A percentile compares a stretch with the other conserved stretches of the same genome.
Evolutionary conservation across 2,113 vertebrate species (phyloP).

Genomic region (Dicaeum eximium): DNA sequence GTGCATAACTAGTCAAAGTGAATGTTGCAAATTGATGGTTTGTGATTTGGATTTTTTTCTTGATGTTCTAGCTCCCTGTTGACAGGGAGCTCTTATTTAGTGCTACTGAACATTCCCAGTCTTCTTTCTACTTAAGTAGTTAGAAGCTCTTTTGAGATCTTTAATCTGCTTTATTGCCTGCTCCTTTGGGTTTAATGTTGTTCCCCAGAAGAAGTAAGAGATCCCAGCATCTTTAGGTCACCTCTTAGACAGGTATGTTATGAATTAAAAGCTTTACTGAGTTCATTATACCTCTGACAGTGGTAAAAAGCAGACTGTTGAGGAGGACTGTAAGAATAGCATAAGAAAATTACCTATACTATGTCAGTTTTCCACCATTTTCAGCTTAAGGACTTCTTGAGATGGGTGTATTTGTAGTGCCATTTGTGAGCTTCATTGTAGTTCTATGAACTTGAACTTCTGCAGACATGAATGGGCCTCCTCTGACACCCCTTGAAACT

Average conservation of each 20-base stretch:
- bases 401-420: neutral
- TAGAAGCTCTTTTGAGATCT: neutral
- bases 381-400: neutral
- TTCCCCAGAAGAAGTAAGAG: neutral
- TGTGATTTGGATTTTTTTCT: neutral
- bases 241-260: neutral
- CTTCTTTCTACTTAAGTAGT: neutral
- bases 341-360: neutral
- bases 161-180: neutral
- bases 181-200: neutral
- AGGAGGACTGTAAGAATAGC: neutral
- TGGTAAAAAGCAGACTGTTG: neutral
- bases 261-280: neutral
- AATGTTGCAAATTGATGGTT: neutral
- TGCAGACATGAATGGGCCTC: neutral
- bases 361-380: neutral
- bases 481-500: neutral
- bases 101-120: neutral
- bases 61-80: neutral
- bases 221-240: neutral
- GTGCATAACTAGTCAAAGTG: neutral
- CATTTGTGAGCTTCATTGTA: neutral
- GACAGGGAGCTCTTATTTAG: neutral
- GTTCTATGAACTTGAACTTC: neutral
- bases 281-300: neutral